These are phyloP conservation scores for Dendrocincla tyrannina DNA, from an alignment of 2,797 vertebrate species.

Conservation along the genomic window DNA sequence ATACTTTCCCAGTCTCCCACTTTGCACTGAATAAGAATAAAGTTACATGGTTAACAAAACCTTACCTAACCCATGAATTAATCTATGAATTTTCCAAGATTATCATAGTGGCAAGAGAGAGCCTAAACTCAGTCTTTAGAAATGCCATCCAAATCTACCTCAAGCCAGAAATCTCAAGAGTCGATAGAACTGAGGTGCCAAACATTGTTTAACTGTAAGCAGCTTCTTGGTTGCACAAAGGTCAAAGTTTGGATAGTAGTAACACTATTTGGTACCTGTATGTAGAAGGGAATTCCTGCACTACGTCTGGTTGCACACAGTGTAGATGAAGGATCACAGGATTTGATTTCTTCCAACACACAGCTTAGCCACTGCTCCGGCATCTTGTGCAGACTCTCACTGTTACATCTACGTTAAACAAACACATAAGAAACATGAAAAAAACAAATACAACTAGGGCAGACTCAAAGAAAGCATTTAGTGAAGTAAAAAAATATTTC, in stretches of 20 bases:
- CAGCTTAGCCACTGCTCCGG: slow-evolving; percentile 84
- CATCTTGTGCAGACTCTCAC: slow-evolving; percentile 81
- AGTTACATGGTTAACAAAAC: background rate
- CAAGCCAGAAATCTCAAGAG: background rate
- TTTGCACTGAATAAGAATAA: background rate
- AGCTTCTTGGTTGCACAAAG: background rate
- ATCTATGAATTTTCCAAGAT: background rate
- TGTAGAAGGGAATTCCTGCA: slow-evolving; percentile 95
- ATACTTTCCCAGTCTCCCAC: background rate
- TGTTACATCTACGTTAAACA: slow-evolving; percentile 80
- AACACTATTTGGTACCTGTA: slow-evolving; percentile 82
- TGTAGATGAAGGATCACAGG: slow-evolving; percentile 88
- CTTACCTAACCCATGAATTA: background rate
- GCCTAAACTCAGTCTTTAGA: background rate
- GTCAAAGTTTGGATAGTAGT: background rate
- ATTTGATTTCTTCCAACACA: slow-evolving; percentile 90
- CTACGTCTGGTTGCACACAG: slow-evolving; percentile 94
- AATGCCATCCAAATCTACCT: background rate
- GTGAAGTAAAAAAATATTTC: background rate
- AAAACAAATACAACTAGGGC: background rate
- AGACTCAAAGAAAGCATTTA: background rate
- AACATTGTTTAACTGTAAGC: background rate
- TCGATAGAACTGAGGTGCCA: background rate
- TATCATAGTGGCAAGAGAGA: background rate
- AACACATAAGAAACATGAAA: background rate